These are phyloP conservation scores for Orcinus orca DNA, from an alignment of 2,113 vertebrate species.

Conservation along the genomic window DNA sequence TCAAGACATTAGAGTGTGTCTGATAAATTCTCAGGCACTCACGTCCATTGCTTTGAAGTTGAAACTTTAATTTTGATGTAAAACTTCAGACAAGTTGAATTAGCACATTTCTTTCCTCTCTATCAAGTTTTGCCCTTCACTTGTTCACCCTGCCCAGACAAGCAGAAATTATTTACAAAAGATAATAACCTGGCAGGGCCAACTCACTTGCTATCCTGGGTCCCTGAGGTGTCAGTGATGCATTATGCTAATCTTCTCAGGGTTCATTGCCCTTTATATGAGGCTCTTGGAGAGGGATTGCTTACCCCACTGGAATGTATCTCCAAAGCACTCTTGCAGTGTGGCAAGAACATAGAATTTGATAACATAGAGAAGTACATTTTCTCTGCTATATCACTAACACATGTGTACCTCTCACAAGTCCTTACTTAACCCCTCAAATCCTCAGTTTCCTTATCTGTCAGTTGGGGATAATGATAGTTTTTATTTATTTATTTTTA, in stretches of 20 bases:
- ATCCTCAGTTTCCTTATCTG: not conserved
- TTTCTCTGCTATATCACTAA: not conserved
- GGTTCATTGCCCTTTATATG: conserved; percentile 31
- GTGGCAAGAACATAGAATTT: conserved; percentile 27
- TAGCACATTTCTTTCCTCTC: conserved; percentile 47
- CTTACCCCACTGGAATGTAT: conserved; percentile 35
- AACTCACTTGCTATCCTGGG: not conserved
- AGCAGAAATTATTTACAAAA: conserved; percentile 64
- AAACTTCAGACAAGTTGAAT: conserved; percentile 53
- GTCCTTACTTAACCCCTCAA: not conserved
- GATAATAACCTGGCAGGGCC: conserved; percentile 47
- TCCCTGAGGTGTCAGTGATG: conserved; percentile 62
- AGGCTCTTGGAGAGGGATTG: conserved; percentile 30
- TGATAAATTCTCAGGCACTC: not conserved
- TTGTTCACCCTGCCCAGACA: conserved; percentile 30
- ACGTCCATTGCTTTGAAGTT: conserved; percentile 6
- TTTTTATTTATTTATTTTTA: not conserved
- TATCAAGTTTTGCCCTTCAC: conserved; percentile 53
- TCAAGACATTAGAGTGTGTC: not conserved
- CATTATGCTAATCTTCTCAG: conserved; percentile 45
- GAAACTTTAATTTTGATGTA: conserved; percentile 60
- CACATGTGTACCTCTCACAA: not conserved
- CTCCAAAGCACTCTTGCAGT: not conserved
- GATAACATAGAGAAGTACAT: not conserved
- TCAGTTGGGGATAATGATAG: not conserved